These are phyloP conservation scores for Notechis scutatus DNA, from an alignment of 2,113 vertebrate genomes.

Conservation along the genomic window DNA sequence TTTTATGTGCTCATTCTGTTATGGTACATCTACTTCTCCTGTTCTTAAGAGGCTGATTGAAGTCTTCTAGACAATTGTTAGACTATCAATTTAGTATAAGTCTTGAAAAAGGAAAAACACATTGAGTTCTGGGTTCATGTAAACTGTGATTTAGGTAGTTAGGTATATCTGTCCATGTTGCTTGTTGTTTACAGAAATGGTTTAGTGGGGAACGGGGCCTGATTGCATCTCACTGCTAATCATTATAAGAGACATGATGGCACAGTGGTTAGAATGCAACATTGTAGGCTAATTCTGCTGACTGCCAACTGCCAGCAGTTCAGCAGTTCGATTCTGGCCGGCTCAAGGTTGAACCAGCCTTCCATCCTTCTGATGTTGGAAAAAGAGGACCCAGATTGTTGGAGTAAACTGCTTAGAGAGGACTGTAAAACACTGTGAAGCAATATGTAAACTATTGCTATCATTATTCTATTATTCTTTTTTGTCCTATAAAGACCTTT, in stretches of 20 bases:
- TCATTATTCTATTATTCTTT: neutral
- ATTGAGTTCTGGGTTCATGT: neutral
- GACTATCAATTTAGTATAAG: too few species aligned
- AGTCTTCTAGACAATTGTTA: too few species aligned
- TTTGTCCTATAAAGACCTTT: neutral
- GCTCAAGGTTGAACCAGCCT: neutral
- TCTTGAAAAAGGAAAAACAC: neutral
- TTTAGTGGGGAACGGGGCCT: neutral
- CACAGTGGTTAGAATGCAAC: neutral
- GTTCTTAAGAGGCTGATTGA: too few species aligned
- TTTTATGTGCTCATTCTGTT: too few species aligned
- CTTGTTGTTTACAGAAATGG: neutral
- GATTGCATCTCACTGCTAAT: neutral
- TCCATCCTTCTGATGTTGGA: neutral
- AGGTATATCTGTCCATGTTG: neutral
- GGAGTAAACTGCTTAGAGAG: neutral
- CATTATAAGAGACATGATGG: neutral
- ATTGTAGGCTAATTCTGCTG: neutral
- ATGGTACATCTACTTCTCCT: too few species aligned
- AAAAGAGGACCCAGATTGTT: neutral
- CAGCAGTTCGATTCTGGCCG: neutral
- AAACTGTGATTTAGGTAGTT: neutral
- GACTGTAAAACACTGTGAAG: neutral
- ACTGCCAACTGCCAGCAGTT: neutral
- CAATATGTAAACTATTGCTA: neutral